Conservation (phyloP, 2,888 invertebrate species). For the Chironomus tentans region DNA sequence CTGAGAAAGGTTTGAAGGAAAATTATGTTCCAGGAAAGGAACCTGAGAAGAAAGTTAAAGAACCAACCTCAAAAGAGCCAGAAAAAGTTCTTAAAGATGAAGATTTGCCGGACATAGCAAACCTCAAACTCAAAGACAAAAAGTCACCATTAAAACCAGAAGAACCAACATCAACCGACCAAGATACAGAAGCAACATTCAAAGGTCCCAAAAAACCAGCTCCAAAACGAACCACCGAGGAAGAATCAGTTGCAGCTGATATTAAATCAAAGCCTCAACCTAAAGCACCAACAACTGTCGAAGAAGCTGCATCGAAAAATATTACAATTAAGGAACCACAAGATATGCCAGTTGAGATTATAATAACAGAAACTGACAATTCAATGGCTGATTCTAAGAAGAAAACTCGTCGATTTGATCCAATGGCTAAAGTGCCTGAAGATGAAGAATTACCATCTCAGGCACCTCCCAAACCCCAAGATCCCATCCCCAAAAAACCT, state of each 20-base stretch:
- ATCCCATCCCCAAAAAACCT: not conserved
- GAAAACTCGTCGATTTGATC: slow-evolving; percentile 29
- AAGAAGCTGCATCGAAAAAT: not conserved
- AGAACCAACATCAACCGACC: slow-evolving; percentile 29
- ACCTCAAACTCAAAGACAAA: no score
- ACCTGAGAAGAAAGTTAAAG: not conserved
- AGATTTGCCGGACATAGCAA: no score
- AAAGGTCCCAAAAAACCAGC: slow-evolving; percentile 30
- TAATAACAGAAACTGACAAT: not conserved
- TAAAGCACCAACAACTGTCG: slow-evolving; percentile 6
- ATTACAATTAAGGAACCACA: not conserved
- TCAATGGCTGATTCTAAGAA: not conserved
- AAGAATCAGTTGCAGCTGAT: not conserved
- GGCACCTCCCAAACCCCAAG: not conserved
- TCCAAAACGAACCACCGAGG: slow-evolving; percentile 13
- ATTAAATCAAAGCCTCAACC: not conserved
- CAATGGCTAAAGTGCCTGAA: slow-evolving; percentile 32
- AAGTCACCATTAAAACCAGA: not conserved
- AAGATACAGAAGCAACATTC: slow-evolving; percentile 30
- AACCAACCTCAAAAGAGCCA: no score
- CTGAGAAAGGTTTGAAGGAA: no score
- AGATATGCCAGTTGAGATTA: not conserved
- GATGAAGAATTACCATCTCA: slow-evolving; percentile 29
- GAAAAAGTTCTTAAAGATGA: no score
- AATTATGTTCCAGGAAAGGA: no score